Percentiles rank a stretch among this genome's conserved stretches.
Conservation (phyloP, 2,797 vertebrate species). For the Eidolon dupreanum region DNA sequence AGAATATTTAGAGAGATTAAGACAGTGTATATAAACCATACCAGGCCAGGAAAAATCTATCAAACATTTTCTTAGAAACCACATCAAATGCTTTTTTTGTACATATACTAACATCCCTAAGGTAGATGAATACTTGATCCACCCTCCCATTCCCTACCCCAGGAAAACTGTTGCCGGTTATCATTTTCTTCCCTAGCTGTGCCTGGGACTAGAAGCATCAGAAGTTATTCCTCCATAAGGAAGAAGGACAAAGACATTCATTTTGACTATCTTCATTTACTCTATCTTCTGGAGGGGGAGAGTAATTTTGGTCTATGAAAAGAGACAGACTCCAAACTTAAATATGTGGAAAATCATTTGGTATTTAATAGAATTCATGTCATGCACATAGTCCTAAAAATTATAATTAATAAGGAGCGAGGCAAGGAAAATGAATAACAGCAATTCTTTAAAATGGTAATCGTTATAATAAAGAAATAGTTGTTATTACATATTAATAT, state of each 20-base stretch:
- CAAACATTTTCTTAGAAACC: constrained; percentile 15
- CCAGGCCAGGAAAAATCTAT: neutral
- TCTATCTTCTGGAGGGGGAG: neutral
- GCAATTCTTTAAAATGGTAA: constrained; percentile 54
- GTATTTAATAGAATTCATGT: constrained; percentile 61
- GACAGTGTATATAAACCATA: neutral
- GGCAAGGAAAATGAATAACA: constrained; percentile 51
- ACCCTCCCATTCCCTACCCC: neutral
- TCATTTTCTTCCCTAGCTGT: neutral
- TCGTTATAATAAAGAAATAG: neutral
- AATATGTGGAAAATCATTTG: constrained; percentile 35
- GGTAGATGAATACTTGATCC: neutral
- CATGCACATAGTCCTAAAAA: constrained; percentile 38
- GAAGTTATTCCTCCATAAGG: constrained; percentile 7
- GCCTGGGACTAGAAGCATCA: neutral
- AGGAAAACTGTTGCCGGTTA: neutral
- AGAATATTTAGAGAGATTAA: constrained; percentile 23
- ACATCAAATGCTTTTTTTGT: neutral
- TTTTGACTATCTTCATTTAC: constrained; percentile 16
- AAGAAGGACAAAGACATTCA: constrained; percentile 30
- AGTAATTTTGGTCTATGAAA: constrained; percentile 41
- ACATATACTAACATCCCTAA: neutral
- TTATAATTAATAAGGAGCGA: constrained; percentile 23
- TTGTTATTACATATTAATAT: constrained; percentile 26
- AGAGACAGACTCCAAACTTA: constrained; percentile 58